Conservation (phyloP, 2,888 invertebrate genomes). For the Sinodicranocentrus sp. region DNA sequence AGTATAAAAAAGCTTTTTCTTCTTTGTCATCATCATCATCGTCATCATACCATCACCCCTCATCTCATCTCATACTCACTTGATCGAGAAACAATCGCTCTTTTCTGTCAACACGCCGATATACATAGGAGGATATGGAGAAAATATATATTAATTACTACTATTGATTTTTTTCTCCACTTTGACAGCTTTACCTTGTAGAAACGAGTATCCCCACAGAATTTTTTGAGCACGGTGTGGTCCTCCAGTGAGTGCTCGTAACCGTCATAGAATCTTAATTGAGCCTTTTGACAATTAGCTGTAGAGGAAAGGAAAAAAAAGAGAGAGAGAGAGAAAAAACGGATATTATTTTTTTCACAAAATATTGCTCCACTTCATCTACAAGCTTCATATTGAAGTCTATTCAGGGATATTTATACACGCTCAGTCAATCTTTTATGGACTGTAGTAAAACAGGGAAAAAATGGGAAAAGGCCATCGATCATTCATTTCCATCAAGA, state of each 20-base stretch:
- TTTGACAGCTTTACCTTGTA: constrained; percentile 78
- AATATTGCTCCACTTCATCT: no score
- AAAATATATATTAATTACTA: not conserved
- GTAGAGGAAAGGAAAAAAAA: constrained; percentile 9
- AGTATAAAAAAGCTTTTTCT: not conserved
- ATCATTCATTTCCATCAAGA: constrained; percentile 21
- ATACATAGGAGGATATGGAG: no score
- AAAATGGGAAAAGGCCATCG: constrained; percentile 37
- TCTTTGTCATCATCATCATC: not conserved
- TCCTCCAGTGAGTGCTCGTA: constrained; percentile 77
- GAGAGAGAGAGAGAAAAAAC: not conserved
- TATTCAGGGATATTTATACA: no score
- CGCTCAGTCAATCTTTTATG: not conserved
- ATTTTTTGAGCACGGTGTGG: constrained; percentile 77
- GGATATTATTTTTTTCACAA: no score
- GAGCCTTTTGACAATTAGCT: constrained; percentile 79
- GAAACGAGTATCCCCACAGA: constrained; percentile 79
- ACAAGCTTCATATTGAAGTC: no score
- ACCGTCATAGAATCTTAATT: constrained; percentile 79
- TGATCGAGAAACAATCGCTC: constrained; percentile 10
- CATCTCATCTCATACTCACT: not conserved
- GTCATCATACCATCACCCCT: not conserved
- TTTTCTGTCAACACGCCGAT: no score
- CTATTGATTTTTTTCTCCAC: not conserved
- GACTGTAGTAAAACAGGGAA: not conserved